A percentile compares a stretch with the other conserved stretches of the same genome.
Evolutionary conservation across 2,888 invertebrate species (phyloP).

Genomic region (Theristus sp.): DNA sequence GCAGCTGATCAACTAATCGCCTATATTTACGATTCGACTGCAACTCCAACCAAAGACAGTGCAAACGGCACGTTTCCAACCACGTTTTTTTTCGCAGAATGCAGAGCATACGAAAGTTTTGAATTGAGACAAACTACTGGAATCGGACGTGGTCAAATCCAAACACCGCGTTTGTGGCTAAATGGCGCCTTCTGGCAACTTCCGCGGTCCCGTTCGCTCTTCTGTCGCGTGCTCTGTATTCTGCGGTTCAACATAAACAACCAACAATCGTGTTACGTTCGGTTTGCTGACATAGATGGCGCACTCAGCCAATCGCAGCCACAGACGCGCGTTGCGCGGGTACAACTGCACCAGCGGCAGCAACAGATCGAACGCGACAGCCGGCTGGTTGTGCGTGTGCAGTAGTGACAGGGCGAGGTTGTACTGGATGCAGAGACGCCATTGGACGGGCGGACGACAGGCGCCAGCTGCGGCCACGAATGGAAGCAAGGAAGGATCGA

Average conservation of each 20-base stretch:
- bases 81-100: neutral
- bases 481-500: neutral
- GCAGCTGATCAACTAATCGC: no score
- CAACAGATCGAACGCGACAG: constrained; percentile 73
- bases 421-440: neutral
- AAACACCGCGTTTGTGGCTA: no score
- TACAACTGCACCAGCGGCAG: constrained; percentile 64
- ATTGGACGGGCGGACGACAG: neutral
- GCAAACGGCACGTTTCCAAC: neutral
- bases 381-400: constrained; percentile 51
- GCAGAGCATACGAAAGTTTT: no score
- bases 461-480: neutral
- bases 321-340: constrained; percentile 68
- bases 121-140: no score
- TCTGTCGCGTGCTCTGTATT: no score
- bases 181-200: no score
- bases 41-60: no score
- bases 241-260: no score
- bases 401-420: constrained; percentile 66
- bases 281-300: constrained; percentile 35
- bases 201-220: no score
- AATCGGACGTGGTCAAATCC: no score
- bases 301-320: constrained; percentile 81
- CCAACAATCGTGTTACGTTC: no score
- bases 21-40: no score